These are phyloP conservation scores for Pomatorhinus ruficollis DNA, from an alignment of 2,113 vertebrate genomes.

Conservation along the genomic window DNA sequence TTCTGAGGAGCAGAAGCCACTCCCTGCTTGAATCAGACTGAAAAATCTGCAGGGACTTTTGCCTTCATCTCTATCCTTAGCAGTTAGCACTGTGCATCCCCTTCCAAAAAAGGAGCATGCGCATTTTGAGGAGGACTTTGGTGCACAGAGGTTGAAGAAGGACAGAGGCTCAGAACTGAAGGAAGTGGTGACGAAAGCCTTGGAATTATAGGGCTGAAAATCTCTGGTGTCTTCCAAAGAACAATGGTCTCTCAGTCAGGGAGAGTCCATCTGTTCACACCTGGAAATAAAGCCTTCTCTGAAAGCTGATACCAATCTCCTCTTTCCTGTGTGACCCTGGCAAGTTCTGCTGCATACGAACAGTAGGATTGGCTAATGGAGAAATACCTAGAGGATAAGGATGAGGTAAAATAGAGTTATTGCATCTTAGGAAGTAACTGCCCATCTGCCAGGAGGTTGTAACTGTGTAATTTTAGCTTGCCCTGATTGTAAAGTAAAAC, in stretches of 20 bases:
- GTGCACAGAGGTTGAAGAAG: background rate
- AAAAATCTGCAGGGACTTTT: constrained; percentile 27
- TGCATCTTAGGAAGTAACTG: background rate
- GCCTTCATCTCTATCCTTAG: background rate
- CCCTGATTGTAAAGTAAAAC: constrained; percentile 33
- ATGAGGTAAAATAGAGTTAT: constrained; percentile 18
- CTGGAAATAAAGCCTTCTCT: constrained; percentile 23
- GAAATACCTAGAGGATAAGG: background rate
- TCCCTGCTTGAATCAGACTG: constrained; percentile 17
- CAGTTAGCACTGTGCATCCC: background rate
- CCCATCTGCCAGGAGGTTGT: constrained; percentile 20
- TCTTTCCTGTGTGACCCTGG: background rate
- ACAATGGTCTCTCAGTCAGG: constrained; percentile 5
- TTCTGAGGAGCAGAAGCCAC: background rate
- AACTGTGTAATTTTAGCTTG: constrained; percentile 59
- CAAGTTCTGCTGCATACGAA: background rate
- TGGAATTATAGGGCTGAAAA: background rate
- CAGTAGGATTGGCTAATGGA: background rate
- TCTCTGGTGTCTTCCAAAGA: background rate
- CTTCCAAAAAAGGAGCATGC: background rate
- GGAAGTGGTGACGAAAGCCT: background rate
- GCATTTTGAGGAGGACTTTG: background rate
- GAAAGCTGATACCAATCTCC: background rate
- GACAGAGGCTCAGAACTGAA: background rate
- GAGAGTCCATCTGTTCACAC: constrained; percentile 32